Percentiles rank a stretch among this genome's conserved stretches.
Conservation (phyloP, 2,797 vertebrate genomes). For the Pyrocephalus nanus region DNA sequence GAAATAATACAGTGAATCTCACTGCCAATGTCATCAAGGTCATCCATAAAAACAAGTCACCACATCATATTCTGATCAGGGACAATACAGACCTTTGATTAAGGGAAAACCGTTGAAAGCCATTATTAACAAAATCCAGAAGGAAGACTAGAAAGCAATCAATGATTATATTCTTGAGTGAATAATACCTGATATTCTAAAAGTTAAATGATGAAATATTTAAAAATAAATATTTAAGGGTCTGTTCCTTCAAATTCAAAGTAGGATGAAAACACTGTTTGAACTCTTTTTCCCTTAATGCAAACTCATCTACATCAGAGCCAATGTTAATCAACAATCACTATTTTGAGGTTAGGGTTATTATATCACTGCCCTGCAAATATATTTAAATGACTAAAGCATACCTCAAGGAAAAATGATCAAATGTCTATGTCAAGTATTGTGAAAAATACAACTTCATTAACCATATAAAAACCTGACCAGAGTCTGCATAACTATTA, state of each 20-base stretch:
- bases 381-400: not conserved
- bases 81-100: not conserved
- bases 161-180: not conserved
- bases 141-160: not conserved
- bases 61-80: not conserved
- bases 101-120: not conserved
- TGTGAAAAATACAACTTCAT: not conserved
- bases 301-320: constrained; percentile 49
- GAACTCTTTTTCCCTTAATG: constrained; percentile 32
- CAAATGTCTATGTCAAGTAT: not conserved
- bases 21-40: not conserved
- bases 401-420: not conserved
- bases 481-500: not conserved
- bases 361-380: not conserved
- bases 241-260: constrained; percentile 41
- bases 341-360: not conserved
- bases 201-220: constrained; percentile 30
- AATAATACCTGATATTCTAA: constrained; percentile 32
- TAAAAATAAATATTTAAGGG: constrained; percentile 41
- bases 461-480: not conserved
- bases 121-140: not conserved
- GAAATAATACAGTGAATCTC: constrained; percentile 29
- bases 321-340: constrained; percentile 34
- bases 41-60: not conserved
- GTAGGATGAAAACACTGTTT: constrained; percentile 58